Evolutionary conservation across 2,888 invertebrate genomes (phyloP), one percentile per base, ranked within the genome.

Genomic region (Siphlonurus alternatus): DNA sequence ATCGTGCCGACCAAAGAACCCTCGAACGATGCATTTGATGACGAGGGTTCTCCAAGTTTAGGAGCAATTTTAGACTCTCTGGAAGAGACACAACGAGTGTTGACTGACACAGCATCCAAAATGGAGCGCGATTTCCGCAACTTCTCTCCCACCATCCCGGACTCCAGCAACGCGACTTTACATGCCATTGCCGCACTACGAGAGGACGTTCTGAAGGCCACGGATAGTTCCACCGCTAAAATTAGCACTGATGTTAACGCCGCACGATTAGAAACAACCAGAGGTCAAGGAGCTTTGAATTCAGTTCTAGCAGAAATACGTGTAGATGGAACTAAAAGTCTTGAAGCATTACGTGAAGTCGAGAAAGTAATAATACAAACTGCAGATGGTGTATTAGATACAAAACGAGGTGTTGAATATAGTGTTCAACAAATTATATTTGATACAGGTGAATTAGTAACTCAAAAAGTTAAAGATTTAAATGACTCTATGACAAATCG

Each of bases 341-440:
- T 84, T 2, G 77, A 80, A 70, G 77, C 81, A 1, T 76, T 92
- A 63, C 79, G 83, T 1, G 88, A 87, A 72, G 83, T 87, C 65
- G 90, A 91, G 72, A 83, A 85, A 68, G 85, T 92, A 1, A 80
- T 92, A 75, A 78, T 89, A 61, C 86, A 89, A 71, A 92, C 89
- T 59, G 88, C 90, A 0, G 92, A 93, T 76, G 86, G 88, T 72
- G 89, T 92, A 38, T 74, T 90, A 71, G 89, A 90, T 66, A 89
- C 87, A 1, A 93, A 90, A 75, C 84, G 89, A 63, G 81, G 89
- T 59, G 83, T 93, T 18, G 92, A 93, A 72, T 91, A 89, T 70
- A 89, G 89, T 3, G 86, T 91, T 0, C 86, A 89, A 71, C 88
- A 90, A 74, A 88, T 93, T 66, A 76, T 90, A 38, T 38, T 38